phyloP scores from a whole-genome alignment of 2,888 invertebrate species.

The Ectropis crepuscularia region DNA sequence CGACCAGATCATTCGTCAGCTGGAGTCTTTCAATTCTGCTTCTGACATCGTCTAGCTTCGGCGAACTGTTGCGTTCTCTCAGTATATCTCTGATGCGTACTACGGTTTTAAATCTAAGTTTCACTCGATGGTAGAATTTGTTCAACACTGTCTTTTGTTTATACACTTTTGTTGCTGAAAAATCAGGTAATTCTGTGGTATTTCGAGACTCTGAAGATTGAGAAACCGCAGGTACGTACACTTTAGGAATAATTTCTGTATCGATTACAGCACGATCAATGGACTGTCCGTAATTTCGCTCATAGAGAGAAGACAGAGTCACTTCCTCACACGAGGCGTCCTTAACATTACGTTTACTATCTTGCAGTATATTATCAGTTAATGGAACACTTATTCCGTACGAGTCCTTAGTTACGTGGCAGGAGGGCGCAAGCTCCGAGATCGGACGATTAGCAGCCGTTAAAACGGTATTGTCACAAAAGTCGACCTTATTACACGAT shows the following conservation, averaged over 20 bases:
- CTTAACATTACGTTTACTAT: too few species aligned
- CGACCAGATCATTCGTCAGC: not conserved
- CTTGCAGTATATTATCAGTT: not conserved
- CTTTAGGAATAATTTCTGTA: too few species aligned
- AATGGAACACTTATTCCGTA: not conserved
- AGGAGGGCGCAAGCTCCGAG: not conserved
- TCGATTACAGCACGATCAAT: too few species aligned
- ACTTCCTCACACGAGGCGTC: too few species aligned
- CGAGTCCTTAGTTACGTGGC: not conserved
- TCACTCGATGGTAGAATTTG: slow-evolving; percentile 1
- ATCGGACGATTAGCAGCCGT: not conserved
- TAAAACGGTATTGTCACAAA: not conserved
- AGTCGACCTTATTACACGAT: too few species aligned
- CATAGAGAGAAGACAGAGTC: too few species aligned
- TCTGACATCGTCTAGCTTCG: slow-evolving; percentile 5
- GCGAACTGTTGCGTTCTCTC: not conserved
- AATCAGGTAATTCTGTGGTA: not conserved
- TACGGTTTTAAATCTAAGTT: slow-evolving; percentile 3
- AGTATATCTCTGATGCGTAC: not conserved
- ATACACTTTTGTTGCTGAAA: not conserved
- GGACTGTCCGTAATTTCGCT: too few species aligned
- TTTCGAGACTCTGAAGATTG: not conserved
- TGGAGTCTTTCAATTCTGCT: not conserved
- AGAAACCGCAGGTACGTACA: too few species aligned
- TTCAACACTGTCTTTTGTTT: not conserved